Evolutionary conservation across 1,140 invertebrate species (phyloP), one percentile per base, ranked within the genome.

Genomic region (Patella vulgata): DNA sequence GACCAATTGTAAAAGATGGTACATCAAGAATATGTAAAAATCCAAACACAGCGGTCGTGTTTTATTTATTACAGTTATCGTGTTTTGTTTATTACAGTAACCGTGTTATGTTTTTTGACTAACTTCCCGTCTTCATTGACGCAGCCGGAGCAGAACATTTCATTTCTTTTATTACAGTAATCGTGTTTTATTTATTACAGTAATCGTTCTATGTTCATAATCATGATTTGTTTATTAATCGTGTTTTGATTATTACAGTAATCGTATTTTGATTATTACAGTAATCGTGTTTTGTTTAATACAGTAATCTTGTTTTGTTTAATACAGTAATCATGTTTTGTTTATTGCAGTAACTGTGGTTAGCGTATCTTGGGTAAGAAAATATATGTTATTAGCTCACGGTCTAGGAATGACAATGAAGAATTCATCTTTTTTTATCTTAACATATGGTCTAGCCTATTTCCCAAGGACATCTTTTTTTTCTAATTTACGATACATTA

Each of bases 371-470:
- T 92, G 92, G 74, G 92, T 96, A 11, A 87, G 94, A 12, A 91
- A 91, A 82, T 95, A 96, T 77, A 91, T 97, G 88, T 79, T 97
- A 40, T 90, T 91, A 0, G 95, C 94, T 0, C 91, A 96, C 74
- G 86, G 88, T 28, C 84, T 95, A 21, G 92, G 90, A 21, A 95
- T 96, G 92, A 94, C 91, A 14, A 89, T 39, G 93, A 93, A 27
- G 92, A 95, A 57, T 96, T 91, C 89, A 91, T 90, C 0, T 95
- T 95, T 77, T 83, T 95, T 8, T 93, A 94, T 75, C 91, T 95
- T 17, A 92, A 95, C n/a, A n/a, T n/a, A n/a, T n/a, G n/a, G n/a
- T n/a, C n/a, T n/a, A n/a, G n/a, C n/a, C n/a, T n/a, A n/a, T n/a
- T n/a, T n/a, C n/a, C n/a, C n/a, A n/a, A n/a, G n/a, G n/a, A n/a